Base-by-base conservation (phyloP, 2,797 vertebrate species). In the Manis javanica region DNA sequence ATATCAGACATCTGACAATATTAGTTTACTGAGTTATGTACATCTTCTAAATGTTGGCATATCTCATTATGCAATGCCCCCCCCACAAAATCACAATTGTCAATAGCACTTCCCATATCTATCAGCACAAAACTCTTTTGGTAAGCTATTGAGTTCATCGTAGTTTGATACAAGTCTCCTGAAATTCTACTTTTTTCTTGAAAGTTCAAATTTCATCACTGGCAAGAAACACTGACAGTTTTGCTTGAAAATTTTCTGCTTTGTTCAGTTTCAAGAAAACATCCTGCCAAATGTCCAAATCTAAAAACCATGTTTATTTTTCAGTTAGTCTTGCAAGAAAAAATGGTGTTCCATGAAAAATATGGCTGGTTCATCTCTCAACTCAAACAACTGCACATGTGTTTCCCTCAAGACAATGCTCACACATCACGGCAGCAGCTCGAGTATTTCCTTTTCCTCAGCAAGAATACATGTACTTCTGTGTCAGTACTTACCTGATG, bases 241-340 rank as follows among this genome's bases (percentile, higher is more conserved):
- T 71, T 37, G 55, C 18, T 66, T 42, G 23, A 82, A 87, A 57
- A 46, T 39, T 79, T 59, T 46, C 46, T 46, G 46, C n/a, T 66
- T 72, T 63, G 31, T 26, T 75, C 68, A 19, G 89, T 85, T 72
- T 57, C 72, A 79, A 96, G 34, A 94, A 91, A 79, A 66, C 53
- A 9, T 59, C 71, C 71, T 34, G 7, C 31, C 78, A 78, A 84
- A 88, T 88, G 4, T 37, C 39, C 69, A 53, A 51, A 29, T 87
- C 69, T 87, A 39, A 57, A 83, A 39, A 63, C 1, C 5, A 3
- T 19, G 2, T 53, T 87, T 82, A 31, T 63, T 91, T 71, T 21
- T 63, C 31, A 5, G 29, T 31, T 21, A 69, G 29, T 74, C 51
- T 72, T 72, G 90, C 19, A 49, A n/a, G 64, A 24, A 68, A 84